Evolutionary conservation across 2,797 vertebrate genomes (phyloP).

Genomic region (Simalia tracyae): DNA sequence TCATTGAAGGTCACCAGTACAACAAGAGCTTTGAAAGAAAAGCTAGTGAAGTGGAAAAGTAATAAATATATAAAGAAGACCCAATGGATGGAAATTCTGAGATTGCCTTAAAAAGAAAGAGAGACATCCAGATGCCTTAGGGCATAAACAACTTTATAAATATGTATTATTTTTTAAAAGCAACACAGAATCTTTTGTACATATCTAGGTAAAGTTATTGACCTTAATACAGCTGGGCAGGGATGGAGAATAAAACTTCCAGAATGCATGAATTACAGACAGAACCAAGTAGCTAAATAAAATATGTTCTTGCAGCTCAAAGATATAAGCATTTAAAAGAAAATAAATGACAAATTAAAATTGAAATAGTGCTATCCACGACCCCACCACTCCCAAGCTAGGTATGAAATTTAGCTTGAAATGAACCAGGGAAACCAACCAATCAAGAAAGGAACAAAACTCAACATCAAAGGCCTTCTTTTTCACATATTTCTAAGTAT

Average conservation of each 20-base stretch:
- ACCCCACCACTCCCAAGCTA: background rate
- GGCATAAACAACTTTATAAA: slow-evolving; percentile 1
- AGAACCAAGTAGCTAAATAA: background rate
- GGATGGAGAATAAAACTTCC: background rate
- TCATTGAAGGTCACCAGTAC: background rate
- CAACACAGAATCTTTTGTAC: background rate
- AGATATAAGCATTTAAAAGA: background rate
- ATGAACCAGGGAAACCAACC: background rate
- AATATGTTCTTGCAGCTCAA: background rate
- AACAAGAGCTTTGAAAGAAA: slow-evolving; percentile 1
- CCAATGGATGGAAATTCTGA: slow-evolving; percentile 5
- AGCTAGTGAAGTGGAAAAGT: background rate
- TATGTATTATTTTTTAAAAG: slow-evolving; percentile 19
- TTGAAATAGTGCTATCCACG: background rate
- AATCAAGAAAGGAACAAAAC: background rate
- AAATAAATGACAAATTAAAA: background rate
- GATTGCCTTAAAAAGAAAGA: background rate
- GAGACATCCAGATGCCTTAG: background rate
- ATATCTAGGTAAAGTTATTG: background rate
- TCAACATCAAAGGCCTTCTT: background rate
- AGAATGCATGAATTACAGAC: background rate
- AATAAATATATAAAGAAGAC: background rate
- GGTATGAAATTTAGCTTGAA: background rate
- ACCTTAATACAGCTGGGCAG: background rate
- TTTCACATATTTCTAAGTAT: background rate